These are phyloP conservation scores for Syritta pipiens DNA, from an alignment of 2,888 invertebrate genomes.

Conservation along the genomic window DNA sequence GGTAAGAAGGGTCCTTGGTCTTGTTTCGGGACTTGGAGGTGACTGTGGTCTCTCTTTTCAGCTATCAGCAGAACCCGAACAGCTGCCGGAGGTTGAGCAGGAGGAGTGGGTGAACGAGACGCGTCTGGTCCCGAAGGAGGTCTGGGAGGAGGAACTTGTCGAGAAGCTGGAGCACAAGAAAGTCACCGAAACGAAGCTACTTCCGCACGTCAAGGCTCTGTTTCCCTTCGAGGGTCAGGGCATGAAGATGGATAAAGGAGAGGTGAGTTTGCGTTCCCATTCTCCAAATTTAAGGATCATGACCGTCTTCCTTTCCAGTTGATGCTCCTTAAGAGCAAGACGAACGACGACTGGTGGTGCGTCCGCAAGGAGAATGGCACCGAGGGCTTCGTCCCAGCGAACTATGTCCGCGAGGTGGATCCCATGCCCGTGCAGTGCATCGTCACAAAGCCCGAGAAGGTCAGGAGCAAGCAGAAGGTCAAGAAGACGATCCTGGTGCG, in stretches of 20 bases:
- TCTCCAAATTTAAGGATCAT: neutral
- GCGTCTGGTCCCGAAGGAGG: constrained; percentile 92
- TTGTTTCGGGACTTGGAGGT: no score
- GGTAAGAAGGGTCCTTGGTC: no score
- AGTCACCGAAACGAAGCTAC: constrained; percentile 91
- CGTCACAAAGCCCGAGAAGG: constrained; percentile 90
- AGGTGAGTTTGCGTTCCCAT: constrained; percentile 78
- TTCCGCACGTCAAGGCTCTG: constrained; percentile 92
- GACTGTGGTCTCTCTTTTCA: constrained; percentile 20
- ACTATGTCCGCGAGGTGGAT: constrained; percentile 95
- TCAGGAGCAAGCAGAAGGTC: constrained; percentile 90
- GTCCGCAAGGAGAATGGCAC: constrained; percentile 94
- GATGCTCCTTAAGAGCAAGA: constrained; percentile 95
- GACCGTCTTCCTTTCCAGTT: constrained; percentile 74
- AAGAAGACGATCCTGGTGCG: constrained; percentile 94
- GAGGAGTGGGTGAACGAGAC: constrained; percentile 90
- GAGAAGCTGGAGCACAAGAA: constrained; percentile 91
- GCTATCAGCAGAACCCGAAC: constrained; percentile 84
- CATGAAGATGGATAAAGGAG: constrained; percentile 94
- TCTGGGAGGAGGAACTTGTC: constrained; percentile 94
- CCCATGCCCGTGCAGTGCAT: constrained; percentile 91
- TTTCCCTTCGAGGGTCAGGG: constrained; percentile 96
- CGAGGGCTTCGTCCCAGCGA: constrained; percentile 98
- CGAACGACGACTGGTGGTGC: constrained; percentile 99
- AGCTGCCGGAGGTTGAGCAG: constrained; percentile 82